Conservation (phyloP, 2,797 vertebrate species). For the Poecilia wingei region DNA sequence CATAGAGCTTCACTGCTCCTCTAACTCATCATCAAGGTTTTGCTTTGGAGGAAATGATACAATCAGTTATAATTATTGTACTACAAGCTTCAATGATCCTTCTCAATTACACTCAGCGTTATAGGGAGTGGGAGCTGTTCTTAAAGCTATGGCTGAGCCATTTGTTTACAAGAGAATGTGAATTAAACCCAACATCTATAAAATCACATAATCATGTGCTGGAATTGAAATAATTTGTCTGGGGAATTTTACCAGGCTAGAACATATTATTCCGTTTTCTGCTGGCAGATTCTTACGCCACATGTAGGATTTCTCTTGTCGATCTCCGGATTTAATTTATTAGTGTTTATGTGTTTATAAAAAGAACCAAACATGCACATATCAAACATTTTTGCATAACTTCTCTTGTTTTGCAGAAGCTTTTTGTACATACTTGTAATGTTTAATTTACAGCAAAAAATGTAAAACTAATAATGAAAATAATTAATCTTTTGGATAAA, state of each 20-base stretch:
- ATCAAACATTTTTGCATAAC: neutral
- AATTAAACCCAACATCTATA: slow-evolving; percentile 11
- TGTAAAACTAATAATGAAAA: no score
- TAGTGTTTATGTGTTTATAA: neutral
- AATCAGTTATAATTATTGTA: slow-evolving; percentile 56
- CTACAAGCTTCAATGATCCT: slow-evolving; percentile 48
- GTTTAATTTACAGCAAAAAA: neutral
- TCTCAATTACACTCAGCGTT: neutral
- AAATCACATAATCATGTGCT: neutral
- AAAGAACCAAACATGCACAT: neutral
- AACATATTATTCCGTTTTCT: neutral
- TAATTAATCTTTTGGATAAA: no score
- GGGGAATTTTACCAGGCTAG: neutral
- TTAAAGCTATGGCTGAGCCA: slow-evolving; percentile 15
- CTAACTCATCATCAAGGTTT: slow-evolving; percentile 46
- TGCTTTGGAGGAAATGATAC: slow-evolving; percentile 23
- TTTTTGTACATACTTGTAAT: neutral
- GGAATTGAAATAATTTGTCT: neutral
- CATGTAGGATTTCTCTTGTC: neutral
- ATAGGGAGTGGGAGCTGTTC: slow-evolving; percentile 2
- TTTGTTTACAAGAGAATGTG: slow-evolving; percentile 43
- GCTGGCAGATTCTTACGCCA: slow-evolving; percentile 22
- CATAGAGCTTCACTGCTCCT: slow-evolving; percentile 22
- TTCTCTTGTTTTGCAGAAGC: neutral
- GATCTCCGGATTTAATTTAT: neutral